phyloP scores from a whole-genome alignment of 2,888 invertebrate species.

The Perizoma flavofasciatum region DNA sequence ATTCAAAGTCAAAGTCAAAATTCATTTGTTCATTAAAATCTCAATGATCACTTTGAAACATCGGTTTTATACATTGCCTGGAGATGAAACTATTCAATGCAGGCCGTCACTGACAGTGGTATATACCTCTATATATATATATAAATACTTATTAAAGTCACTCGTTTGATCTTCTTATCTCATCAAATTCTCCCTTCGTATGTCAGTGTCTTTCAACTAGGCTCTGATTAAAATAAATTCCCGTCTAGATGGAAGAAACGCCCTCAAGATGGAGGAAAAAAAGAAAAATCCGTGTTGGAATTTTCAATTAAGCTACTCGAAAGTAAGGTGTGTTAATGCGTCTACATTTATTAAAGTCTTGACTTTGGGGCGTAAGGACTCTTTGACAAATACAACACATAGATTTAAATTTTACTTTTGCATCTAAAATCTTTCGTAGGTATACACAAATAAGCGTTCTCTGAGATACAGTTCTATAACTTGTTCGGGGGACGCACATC shows the following conservation, averaged over 20 bases:
- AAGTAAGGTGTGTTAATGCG: slow-evolving; percentile 23
- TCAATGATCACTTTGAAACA: too few relatives aligned
- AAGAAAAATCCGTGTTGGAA: slow-evolving; percentile 38
- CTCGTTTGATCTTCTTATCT: slow-evolving; percentile 5
- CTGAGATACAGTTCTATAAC: too few relatives aligned
- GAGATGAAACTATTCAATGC: too few relatives aligned
- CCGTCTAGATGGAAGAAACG: slow-evolving; percentile 26
- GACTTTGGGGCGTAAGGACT: neutral
- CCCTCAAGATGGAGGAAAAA: slow-evolving; percentile 27
- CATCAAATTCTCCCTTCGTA: slow-evolving; percentile 20
- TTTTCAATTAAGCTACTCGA: slow-evolving; percentile 40
- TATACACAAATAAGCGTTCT: too few relatives aligned
- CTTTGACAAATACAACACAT: too few relatives aligned
- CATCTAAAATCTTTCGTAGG: too few relatives aligned
- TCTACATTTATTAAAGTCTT: slow-evolving; percentile 20
- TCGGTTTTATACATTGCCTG: too few relatives aligned
- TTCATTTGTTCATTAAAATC: too few relatives aligned
- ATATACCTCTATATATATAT: too few relatives aligned
- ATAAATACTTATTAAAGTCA: neutral
- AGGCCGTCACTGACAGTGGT: too few relatives aligned
- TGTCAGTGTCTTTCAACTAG: slow-evolving; percentile 27
- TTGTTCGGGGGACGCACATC: too few relatives aligned
- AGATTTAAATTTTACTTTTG: neutral
- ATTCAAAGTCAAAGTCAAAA: too few relatives aligned
- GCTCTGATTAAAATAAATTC: slow-evolving; percentile 40